phyloP scores from a whole-genome alignment of 2,797 vertebrate species.

The Pristis pectinata region DNA sequence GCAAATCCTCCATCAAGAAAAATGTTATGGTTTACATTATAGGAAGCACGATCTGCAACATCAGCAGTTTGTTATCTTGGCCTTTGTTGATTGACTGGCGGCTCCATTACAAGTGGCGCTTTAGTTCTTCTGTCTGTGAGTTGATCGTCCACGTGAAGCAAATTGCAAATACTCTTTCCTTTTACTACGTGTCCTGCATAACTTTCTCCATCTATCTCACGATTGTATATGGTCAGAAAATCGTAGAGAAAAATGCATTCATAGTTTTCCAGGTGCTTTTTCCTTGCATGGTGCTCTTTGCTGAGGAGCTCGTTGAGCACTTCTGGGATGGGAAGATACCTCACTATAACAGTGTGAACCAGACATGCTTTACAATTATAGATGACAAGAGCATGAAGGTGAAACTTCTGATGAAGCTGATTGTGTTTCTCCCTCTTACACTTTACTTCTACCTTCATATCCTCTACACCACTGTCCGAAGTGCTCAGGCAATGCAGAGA shows the following conservation, averaged over 20 bases:
- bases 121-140: constrained; percentile 52
- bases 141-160: constrained; percentile 55
- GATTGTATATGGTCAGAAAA: constrained; percentile 47
- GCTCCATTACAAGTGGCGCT: constrained; percentile 51
- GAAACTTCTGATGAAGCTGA: constrained; percentile 45
- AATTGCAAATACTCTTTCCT: constrained; percentile 51
- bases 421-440: constrained; percentile 46
- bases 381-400: constrained; percentile 47
- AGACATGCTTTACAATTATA: constrained; percentile 55
- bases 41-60: constrained; percentile 52
- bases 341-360: constrained; percentile 47
- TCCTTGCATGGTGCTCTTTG: constrained; percentile 47
- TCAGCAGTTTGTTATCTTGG: constrained; percentile 53
- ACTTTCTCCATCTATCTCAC: constrained; percentile 54
- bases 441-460: constrained; percentile 53
- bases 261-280: constrained; percentile 50
- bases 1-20: constrained; percentile 49
- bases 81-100: constrained; percentile 55
- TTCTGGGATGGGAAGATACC: constrained; percentile 40
- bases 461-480: constrained; percentile 48
- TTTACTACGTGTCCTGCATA: constrained; percentile 56
- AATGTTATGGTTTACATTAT: constrained; percentile 53
- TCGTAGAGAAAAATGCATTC: constrained; percentile 47
- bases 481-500: constrained; percentile 50
- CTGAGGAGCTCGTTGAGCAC: constrained; percentile 50